These are phyloP conservation scores for Platycheirus rosarum DNA, from an alignment of 2,888 invertebrate species.

Conservation along the genomic window DNA sequence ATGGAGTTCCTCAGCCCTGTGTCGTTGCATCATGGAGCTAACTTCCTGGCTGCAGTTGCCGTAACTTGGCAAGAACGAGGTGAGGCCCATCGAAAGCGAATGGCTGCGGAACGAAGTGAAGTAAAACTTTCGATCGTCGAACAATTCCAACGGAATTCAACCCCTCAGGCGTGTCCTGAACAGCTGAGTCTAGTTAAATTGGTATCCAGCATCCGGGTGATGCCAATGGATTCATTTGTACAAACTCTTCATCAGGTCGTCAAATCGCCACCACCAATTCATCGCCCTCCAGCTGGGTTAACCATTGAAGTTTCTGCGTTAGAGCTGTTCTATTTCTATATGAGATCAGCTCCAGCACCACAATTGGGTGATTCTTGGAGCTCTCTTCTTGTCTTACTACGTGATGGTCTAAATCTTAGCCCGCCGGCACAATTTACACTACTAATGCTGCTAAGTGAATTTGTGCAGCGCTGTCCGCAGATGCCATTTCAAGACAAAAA, in stretches of 20 bases:
- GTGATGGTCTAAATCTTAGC: constrained; percentile 88
- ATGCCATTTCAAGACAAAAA: constrained; percentile 90
- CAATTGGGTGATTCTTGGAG: constrained; percentile 91
- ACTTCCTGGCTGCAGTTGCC: constrained; percentile 91
- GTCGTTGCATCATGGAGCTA: constrained; percentile 90
- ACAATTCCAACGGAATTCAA: constrained; percentile 80
- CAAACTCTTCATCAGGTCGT: constrained; percentile 92
- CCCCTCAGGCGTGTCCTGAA: constrained; percentile 85
- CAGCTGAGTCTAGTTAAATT: constrained; percentile 91
- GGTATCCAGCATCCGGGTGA: constrained; percentile 90
- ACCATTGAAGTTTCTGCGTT: constrained; percentile 91
- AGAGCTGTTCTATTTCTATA: constrained; percentile 91
- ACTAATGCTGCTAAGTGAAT: constrained; percentile 90
- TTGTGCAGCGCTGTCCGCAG: constrained; percentile 89
- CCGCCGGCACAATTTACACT: constrained; percentile 91
- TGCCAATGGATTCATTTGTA: constrained; percentile 92
- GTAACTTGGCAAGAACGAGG: constrained; percentile 92
- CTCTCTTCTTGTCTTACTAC: constrained; percentile 88
- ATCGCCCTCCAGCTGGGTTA: constrained; percentile 84
- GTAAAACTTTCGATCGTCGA: constrained; percentile 77
- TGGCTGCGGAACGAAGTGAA: constrained; percentile 81
- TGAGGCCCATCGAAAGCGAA: constrained; percentile 82
- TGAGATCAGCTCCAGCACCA: constrained; percentile 86
- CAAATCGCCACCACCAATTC: constrained; percentile 87
- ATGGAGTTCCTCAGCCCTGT: constrained; percentile 93